Conservation (phyloP, 2,888 invertebrate genomes). For the Andricus quercusramuli region DNA sequence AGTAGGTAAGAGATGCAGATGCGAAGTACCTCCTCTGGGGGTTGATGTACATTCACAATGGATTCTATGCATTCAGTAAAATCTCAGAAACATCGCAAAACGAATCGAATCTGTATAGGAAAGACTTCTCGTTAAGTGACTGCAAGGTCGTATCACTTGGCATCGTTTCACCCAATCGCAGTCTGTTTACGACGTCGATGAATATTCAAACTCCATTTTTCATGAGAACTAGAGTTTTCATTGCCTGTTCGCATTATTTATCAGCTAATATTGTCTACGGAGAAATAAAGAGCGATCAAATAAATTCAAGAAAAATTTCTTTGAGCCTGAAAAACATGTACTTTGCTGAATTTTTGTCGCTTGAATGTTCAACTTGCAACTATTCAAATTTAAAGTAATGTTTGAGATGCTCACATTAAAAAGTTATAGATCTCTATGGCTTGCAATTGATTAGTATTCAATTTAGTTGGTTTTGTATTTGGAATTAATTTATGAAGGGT, state of each 20-base stretch:
- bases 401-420: too few species aligned
- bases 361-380: too few species aligned
- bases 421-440: too few species aligned
- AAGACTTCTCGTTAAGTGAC: constrained; percentile 25
- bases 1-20: constrained; percentile 50
- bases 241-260: not conserved
- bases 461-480: too few species aligned
- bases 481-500: too few species aligned
- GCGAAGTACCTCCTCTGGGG: constrained; percentile 47
- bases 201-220: constrained; percentile 51
- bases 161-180: constrained; percentile 23
- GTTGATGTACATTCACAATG: constrained; percentile 51
- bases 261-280: not conserved
- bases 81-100: constrained; percentile 45
- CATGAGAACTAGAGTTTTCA: not conserved
- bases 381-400: too few species aligned
- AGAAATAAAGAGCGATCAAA: too few species aligned
- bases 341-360: too few species aligned
- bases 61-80: constrained; percentile 51
- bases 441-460: too few species aligned
- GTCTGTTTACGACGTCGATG: constrained; percentile 47
- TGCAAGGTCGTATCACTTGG: constrained; percentile 3
- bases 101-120: constrained; percentile 8
- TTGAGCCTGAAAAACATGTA: too few species aligned
- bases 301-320: too few species aligned